Evolutionary conservation across 2,113 vertebrate species (phyloP), one percentile per base, ranked within the genome.

Genomic region (Trochalopteron elliotii): DNA sequence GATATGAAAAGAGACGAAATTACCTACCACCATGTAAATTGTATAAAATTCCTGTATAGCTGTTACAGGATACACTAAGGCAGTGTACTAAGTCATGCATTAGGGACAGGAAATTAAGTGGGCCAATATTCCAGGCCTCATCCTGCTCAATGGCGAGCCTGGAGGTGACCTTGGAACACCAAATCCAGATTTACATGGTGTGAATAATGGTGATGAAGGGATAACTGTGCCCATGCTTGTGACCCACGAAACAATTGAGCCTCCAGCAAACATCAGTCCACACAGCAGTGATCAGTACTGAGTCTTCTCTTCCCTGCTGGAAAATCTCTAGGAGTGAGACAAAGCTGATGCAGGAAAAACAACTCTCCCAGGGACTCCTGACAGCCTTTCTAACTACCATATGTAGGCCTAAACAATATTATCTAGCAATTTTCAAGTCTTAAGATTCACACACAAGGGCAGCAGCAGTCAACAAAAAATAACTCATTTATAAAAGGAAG

Each of bases 401-500:
- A 37, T 21, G 11, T 22, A 83, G 49, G 61, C 56, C 47, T 87
- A 67, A 83, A 30, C 59, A 82, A 21, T 42, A 65, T 64, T 78
- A 81, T 57, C 57, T 39, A 33, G 31, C 18, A 63, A 47, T 80
- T 72, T 84, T 27, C 56, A 76, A 63, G 37, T 81, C 75, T 64
- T 68, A 70, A 83, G 53, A 83, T 68, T 92, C 56, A 77, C 44
- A 56, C 12, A 64, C 23, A 94, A 78, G 57, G 44, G 44, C 85
- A 94, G 67, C 76, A 91, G 52, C 44, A 77, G 84, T 94, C 95
- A 97, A 97, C 82, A 59, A 97, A 89, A 94, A 92, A 76, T 55
- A 96, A 95, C 74, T 96, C 49, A 89, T 97, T 97, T 97, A 81
- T 95, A 96, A 97, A 96, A 95, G 83, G 91, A 94, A 83, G 69